A percentile compares a stretch with the other conserved stretches of the same genome.
Conservation (phyloP, 2,797 vertebrate genomes). For the Rhabdophis nuchalis region DNA sequence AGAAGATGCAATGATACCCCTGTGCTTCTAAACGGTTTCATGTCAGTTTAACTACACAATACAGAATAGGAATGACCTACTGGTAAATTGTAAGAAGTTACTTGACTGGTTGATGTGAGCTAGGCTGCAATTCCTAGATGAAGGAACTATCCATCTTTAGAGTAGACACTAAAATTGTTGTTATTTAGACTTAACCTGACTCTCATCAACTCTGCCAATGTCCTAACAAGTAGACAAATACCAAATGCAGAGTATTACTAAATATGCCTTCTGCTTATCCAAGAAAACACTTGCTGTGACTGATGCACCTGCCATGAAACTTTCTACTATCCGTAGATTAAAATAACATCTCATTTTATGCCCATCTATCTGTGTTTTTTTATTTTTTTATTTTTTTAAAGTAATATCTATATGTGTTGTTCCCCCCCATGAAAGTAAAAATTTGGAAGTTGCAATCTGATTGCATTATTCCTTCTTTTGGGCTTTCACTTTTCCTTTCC, state of each 20-base stretch:
- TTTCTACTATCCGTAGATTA: background rate
- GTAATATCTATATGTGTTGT: background rate
- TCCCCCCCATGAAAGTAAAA: background rate
- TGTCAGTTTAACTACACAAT: conserved; percentile 25
- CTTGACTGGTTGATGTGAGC: background rate
- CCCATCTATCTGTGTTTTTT: too few species aligned
- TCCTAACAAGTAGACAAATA: background rate
- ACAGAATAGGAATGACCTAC: conserved; percentile 32
- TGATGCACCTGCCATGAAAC: conserved; percentile 5
- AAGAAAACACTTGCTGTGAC: background rate
- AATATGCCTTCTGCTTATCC: background rate
- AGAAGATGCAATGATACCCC: conserved; percentile 46
- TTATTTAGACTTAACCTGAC: background rate
- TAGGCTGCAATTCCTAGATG: background rate
- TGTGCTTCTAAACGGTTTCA: conserved; percentile 44
- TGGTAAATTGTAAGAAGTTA: background rate
- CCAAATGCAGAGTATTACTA: background rate
- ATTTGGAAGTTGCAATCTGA: background rate
- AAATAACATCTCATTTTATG: conserved; percentile 13
- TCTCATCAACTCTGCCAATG: background rate
- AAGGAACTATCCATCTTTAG: background rate
- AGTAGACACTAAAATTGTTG: background rate
- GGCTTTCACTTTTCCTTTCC: background rate
- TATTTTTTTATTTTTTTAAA: too few species aligned
- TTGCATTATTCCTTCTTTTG: background rate